These are phyloP conservation scores for Sylvilagus floridanus DNA, from an alignment of 2,797 vertebrate species.

Conservation along the genomic window DNA sequence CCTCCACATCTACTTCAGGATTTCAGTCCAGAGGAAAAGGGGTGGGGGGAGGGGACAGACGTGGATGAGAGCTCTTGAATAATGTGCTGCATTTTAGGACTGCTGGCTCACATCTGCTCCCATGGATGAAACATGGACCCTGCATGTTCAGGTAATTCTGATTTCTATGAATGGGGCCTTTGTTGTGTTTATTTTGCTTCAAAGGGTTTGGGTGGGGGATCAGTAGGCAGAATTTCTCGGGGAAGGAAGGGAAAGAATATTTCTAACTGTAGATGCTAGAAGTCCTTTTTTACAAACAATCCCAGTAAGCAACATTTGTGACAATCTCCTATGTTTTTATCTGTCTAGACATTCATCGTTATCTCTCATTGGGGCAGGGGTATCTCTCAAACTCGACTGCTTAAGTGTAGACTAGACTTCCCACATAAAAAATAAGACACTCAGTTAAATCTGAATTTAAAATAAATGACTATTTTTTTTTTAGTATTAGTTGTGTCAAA, in stretches of 20 bases:
- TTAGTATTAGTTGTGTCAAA: background rate
- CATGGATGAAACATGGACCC: background rate
- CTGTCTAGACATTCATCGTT: background rate
- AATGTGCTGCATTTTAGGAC: background rate
- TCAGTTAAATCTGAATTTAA: slow-evolving; percentile 41
- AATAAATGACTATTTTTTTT: background rate
- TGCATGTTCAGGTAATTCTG: background rate
- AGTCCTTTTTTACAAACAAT: slow-evolving; percentile 10
- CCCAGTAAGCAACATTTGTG: slow-evolving; percentile 16
- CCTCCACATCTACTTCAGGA: slow-evolving; percentile 1
- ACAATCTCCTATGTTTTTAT: background rate
- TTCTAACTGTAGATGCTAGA: slow-evolving; percentile 55
- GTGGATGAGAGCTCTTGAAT: background rate
- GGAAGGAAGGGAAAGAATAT: background rate
- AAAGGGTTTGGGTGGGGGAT: background rate
- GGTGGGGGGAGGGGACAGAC: background rate
- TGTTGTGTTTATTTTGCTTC: fast-evolving
- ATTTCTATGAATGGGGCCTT: background rate
- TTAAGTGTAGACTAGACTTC: slow-evolving; percentile 17
- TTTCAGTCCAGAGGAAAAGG: background rate
- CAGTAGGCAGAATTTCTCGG: background rate
- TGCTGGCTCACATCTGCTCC: background rate
- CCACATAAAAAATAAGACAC: background rate
- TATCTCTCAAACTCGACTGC: background rate
- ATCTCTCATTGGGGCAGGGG: background rate